phyloP scores from a whole-genome alignment of 2,888 invertebrate species.

The Aspidiotus rigidus region DNA sequence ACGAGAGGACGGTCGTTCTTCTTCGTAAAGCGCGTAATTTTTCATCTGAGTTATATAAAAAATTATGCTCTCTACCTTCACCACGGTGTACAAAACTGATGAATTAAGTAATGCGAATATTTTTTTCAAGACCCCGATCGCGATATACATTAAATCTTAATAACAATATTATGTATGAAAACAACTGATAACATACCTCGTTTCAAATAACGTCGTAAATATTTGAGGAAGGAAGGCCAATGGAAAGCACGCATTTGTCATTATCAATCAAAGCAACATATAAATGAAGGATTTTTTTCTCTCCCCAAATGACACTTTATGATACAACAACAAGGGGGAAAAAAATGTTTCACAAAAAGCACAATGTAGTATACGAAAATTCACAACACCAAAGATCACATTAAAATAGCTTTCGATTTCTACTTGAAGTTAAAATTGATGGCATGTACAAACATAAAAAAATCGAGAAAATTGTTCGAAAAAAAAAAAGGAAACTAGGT shows the following conservation, averaged over 20 bases:
- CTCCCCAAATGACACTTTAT: no score
- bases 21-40: no score
- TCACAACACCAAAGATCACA: background rate
- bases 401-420: background rate
- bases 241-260: conserved; percentile 33
- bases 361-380: background rate
- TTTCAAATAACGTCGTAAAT: conserved; percentile 30
- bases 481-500: background rate
- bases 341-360: no score
- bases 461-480: background rate
- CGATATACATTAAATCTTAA: background rate
- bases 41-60: background rate
- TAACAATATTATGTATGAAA: background rate
- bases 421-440: no score
- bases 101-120: background rate
- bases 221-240: conserved; percentile 32
- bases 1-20: no score
- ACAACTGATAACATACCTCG: conserved; percentile 15
- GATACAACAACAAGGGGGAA: no score
- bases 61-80: background rate
- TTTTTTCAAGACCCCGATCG: background rate
- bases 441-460: background rate
- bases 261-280: background rate
- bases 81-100: background rate
- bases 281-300: no score